Evolutionary conservation across 2,113 vertebrate species (phyloP), one percentile per base, ranked within the genome.

Genomic region (Lipophrys pholis): DNA sequence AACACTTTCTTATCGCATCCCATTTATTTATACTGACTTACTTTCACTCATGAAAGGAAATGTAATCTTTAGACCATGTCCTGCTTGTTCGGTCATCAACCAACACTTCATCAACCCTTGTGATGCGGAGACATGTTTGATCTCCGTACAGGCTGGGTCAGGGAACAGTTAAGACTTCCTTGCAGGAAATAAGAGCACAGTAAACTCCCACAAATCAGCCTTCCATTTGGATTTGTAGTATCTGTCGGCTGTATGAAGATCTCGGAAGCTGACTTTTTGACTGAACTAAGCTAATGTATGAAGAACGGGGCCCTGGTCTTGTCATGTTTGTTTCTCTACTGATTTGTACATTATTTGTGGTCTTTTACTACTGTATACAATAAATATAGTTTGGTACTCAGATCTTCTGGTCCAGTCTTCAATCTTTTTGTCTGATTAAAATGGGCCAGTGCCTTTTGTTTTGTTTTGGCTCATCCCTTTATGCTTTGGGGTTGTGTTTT

Each of bases 301-400:
- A 82, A 87, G 86, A 90, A 83, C 54, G 57, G 86, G 86, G 81
- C 79, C 86, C 86, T 78, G 67, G 81, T 81, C 81, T 90, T 81
- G 81, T 92, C 89, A 91, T 88, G 86, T 93, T 87, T 89, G 91
- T 90, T 93, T 90, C 86, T 91, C 91, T 94, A 92, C 93, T 86
- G 76, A 89, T 95, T 95, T 95, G 94, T 96, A 95, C 91, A 86
- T 94, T 93, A 93, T 92, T 89, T 93, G 94, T 95, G 87, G 94
- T 94, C 93, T 94, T 95, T 95, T 93, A 94, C 94, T 95, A 93
- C 87, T 94, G 93, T 94, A 94, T 85, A 93, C 95, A 95, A 95
- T 95, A 95, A 95, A 95, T 94, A 93, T 94, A 95, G 94, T 94
- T 93, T 93, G 94, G 88, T 95, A 93, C 93, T 92, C 92, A 89